Conservation (phyloP, 2,888 invertebrate genomes). For the Physocephala rufipes region DNA sequence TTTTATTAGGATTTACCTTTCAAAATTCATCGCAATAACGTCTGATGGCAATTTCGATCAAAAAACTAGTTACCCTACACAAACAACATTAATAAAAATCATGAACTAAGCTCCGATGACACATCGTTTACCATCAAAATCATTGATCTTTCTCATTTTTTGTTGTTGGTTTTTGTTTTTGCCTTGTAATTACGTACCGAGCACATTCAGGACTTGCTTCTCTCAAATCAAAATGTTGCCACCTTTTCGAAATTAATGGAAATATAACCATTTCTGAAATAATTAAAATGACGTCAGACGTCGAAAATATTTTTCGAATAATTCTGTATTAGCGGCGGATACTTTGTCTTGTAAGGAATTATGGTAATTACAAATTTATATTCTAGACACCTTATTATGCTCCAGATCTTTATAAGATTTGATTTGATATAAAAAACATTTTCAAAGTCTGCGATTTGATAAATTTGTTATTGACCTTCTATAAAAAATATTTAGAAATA, state of each 20-base stretch:
- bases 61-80: constrained; percentile 41
- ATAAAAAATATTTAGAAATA: no score
- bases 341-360: background rate
- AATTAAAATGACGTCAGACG: background rate
- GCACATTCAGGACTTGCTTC: constrained; percentile 13
- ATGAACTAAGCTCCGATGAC: constrained; percentile 49
- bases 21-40: background rate
- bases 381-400: background rate
- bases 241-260: background rate
- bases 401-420: no score
- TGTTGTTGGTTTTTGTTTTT: background rate
- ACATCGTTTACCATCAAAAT: constrained; percentile 48
- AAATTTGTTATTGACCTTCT: no score
- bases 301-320: background rate
- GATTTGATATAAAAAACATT: no score
- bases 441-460: no score
- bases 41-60: background rate
- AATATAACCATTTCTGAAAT: background rate
- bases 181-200: background rate
- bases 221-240: constrained; percentile 1
- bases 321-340: background rate
- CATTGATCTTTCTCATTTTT: constrained; percentile 36
- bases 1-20: background rate
- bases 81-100: background rate
- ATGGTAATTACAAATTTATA: background rate